Base-by-base conservation (phyloP, 2,888 invertebrate genomes). In the Dolichopus griseipennis region DNA sequence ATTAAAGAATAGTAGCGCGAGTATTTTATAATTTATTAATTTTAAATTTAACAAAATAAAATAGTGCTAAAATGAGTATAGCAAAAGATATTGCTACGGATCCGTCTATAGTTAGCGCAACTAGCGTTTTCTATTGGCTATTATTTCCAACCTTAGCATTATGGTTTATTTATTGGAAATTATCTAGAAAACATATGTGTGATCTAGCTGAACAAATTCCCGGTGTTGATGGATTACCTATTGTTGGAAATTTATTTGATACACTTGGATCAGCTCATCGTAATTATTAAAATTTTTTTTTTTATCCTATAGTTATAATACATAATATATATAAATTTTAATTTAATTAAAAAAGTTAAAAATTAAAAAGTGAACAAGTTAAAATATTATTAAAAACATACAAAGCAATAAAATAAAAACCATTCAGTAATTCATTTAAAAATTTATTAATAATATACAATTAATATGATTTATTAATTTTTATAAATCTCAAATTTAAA, bases 241-340 rank as follows among this genome's bases (percentile, higher is more conserved):
- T 93, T 0, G 75, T 93, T 64, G 93, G 93, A 73, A 91, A 90
- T 75, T 88, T 90, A 1, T 80, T 89, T 61, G 90, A 91, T 71
- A 87, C 92, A 69, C 79, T 88, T 4, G 92, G 92, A 74, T 86
- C 87, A 66, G 87, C 91, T 66, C 85, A 87, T 77, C 86, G 92
- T 92, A 52, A 52, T 15, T 52, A 52, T 52, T 12, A 52, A 1
- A 7, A 37, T 37, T 37, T 10, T 37, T 37, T 10, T 37, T 37
- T 37, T 37, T 37, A 7, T 37, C 9, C 9, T 34, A 34, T 34
- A 7, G 8, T 37, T 37, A 10, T 37, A n/a, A n/a, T n/a, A n/a
- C n/a, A n/a, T n/a, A 37, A 37, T 37, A 37, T 10, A 37, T 7
- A 10, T 37, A 10, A 7, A 8, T 37, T 37, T 37, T 10, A 37